Evolutionary conservation across 2,797 vertebrate genomes (phyloP), one percentile per base, ranked within the genome.

Genomic region (Periparus ater): DNA sequence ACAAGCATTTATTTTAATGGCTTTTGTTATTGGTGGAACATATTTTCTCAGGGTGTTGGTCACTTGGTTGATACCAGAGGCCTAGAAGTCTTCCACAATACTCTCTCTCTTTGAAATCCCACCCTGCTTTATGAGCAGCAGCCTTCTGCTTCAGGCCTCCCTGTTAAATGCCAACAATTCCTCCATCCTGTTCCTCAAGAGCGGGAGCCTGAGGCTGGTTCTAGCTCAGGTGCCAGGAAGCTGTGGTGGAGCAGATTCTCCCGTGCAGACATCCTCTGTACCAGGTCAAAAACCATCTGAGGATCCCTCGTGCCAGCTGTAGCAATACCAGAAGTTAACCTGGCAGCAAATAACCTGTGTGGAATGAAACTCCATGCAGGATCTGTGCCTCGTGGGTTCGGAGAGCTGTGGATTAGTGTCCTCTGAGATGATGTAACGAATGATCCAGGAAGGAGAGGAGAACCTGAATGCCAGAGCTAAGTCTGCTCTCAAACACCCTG

Each of bases 231-330:
- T 58, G 26, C 29, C 57, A n/a, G 63, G 25, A 70, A 86, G 25
- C 36, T 57, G 36, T 38, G 51, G n/a, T 72, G n/a, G 21, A 15
- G 29, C 50, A 68, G 25, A 20, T 36, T 36, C 38, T 78, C 42
- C 30, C 36, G 16, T 36, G 42, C n/a, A 79, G 16, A 3, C 13
- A 15, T 57, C 48, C 36, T 82, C 17, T n/a, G 11, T 18, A 17
- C 13, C 19, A 32, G 51, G 9, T 13, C 7, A 77, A 62, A 74
- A 68, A 19, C 0, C 9, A 22, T 4, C 42, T 44, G 26, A 45
- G 34, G 14, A 32, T 44, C 13, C 11, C 15, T 58, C 0, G 0
- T 15, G 8, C 10, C 20, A n/a, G 0, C 1, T 65, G 68, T 7
- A 34, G 17, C 63, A 61, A 9, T 12, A 26, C 19, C 21, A 9